Evolutionary conservation across 53 echinoderm and acorn worm species (phyloP).

Genomic region (Zoroaster sp.): DNA sequence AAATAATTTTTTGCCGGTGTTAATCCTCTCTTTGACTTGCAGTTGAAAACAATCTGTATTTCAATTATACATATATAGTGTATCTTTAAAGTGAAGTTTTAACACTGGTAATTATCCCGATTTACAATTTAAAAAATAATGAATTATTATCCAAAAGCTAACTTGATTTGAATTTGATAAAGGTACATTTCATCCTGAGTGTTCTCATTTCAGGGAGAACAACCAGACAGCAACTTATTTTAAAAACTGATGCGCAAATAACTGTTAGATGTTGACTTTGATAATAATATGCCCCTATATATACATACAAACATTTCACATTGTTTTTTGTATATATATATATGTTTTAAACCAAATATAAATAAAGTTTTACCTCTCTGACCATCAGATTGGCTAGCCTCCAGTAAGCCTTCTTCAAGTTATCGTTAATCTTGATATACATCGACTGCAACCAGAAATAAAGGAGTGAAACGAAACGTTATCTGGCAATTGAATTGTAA

Average conservation of each 20-base stretch:
- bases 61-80: too few relatives aligned
- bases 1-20: too few relatives aligned
- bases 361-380: slow-evolving; percentile 40
- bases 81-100: too few relatives aligned
- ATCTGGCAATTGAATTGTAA: neutral
- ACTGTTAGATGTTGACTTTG: neutral
- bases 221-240: neutral
- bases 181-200: too few relatives aligned
- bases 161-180: too few relatives aligned
- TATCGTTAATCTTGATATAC: slow-evolving; percentile 61
- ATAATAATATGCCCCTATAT: neutral
- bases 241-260: neutral
- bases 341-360: neutral
- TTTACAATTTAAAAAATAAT: too few relatives aligned
- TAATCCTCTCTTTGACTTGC: too few relatives aligned
- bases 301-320: neutral
- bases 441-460: slow-evolving; percentile 44
- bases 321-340: neutral
- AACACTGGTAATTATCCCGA: too few relatives aligned
- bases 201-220: too few relatives aligned
- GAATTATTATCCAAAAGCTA: too few relatives aligned
- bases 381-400: slow-evolving; percentile 67
- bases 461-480: neutral
- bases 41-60: too few relatives aligned
- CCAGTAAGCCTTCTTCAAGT: slow-evolving; percentile 67